These are phyloP conservation scores for Eulemur coronatus DNA, from an alignment of 2,797 vertebrate species.

Conservation along the genomic window DNA sequence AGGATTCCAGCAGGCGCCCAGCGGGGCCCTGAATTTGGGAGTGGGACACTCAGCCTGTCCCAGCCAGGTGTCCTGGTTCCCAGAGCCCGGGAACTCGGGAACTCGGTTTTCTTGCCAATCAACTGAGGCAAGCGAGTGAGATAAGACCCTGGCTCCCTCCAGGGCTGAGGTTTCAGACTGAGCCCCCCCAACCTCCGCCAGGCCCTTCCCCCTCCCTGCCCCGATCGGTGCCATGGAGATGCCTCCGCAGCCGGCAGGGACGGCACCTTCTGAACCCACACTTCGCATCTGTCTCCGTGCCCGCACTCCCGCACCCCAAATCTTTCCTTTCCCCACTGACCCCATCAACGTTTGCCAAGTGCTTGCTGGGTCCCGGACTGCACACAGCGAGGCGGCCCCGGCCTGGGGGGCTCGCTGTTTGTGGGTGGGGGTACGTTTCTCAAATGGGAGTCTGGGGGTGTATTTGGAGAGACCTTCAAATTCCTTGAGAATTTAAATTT, in stretches of 20 bases:
- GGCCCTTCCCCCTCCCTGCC: neutral
- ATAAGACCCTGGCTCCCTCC: neutral
- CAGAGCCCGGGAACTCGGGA: neutral
- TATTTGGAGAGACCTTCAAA: neutral
- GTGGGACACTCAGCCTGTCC: neutral
- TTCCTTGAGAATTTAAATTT: neutral
- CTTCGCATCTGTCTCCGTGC: too few relatives aligned
- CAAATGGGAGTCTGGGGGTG: neutral
- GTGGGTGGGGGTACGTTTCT: neutral
- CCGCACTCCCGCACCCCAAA: neutral
- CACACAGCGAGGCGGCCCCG: neutral
- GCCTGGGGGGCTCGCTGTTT: neutral
- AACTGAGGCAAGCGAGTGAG: neutral
- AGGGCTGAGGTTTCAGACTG: neutral
- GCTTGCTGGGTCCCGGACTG: neutral
- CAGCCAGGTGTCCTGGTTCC: neutral
- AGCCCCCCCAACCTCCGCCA: neutral
- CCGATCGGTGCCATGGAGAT: neutral
- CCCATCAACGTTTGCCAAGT: neutral
- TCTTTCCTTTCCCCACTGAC: neutral
- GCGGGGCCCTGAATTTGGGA: neutral
- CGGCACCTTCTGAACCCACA: neutral
- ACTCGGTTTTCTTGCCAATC: neutral
- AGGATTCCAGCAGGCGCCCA: fast-evolving
- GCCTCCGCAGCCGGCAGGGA: neutral